Conservation (phyloP, 2,797 vertebrate genomes). For the Tangara arthus region DNA sequence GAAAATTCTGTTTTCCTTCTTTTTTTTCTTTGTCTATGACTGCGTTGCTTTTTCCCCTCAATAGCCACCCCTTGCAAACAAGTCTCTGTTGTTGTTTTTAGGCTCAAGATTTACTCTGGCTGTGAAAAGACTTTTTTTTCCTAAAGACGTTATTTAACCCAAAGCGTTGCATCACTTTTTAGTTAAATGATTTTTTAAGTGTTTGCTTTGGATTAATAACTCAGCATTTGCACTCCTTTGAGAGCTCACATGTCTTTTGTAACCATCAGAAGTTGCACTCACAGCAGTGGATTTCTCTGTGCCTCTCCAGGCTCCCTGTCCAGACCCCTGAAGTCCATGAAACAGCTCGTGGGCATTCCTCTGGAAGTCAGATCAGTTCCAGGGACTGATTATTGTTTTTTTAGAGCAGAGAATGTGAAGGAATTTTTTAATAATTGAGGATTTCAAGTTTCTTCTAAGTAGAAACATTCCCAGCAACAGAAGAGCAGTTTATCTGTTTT, state of each 20-base stretch:
- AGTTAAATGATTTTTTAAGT: neutral
- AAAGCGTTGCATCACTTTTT: constrained; percentile 4
- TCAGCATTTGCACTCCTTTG: neutral
- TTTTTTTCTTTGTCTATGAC: neutral
- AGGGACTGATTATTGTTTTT: neutral
- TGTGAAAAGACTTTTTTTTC: neutral
- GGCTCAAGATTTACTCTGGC: neutral
- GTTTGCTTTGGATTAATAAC: constrained; percentile 60
- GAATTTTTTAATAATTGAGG: neutral
- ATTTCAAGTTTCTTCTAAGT: neutral
- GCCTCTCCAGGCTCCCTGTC: neutral
- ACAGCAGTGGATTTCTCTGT: neutral
- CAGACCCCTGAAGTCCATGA: neutral
- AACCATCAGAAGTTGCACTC: constrained; percentile 4
- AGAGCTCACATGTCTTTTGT: constrained; percentile 28
- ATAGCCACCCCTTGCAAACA: neutral
- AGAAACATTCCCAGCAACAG: neutral
- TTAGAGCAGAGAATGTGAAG: neutral
- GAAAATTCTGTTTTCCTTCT: neutral
- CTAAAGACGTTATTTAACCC: neutral
- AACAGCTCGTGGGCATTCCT: neutral
- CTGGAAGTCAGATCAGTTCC: neutral
- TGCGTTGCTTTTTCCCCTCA: neutral
- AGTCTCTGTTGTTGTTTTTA: neutral
- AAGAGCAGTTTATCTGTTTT: neutral